Evolutionary conservation across 2,888 invertebrate species (phyloP), one percentile per base, ranked within the genome.

Genomic region (Trilocha varians): DNA sequence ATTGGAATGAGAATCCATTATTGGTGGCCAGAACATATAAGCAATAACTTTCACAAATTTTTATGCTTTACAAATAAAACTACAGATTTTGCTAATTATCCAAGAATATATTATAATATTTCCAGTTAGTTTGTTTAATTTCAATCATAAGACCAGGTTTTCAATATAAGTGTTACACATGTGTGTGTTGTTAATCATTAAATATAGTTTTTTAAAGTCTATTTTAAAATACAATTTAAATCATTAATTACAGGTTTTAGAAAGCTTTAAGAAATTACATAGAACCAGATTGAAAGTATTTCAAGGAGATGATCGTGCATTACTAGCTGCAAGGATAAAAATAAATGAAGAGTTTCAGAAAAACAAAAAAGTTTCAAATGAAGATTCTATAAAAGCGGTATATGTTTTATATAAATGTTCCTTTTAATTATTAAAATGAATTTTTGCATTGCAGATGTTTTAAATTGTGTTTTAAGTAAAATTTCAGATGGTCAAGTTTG

Each of bases 321-420:
- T 94, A 34, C 59, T 65, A 46, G 91, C 88, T 49, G 89, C 89
- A 1, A 87, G 94, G 57, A 54, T 77, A n/a, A 90, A 89, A 79
- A 93, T 95, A 45, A 94, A 95, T 70, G 89, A 91, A 39, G 91
- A 91, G 61, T 95, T 89, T 70, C 87, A 73, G 49, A 92, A 92
- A 68, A 88, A 92, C 65, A 90, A 88, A 64, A 59, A 86, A 59
- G 82, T 92, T 14, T 75, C 75, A 3, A 88, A 93, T 61, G 66
- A 71, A 45, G 77, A 76, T 11, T 79, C 90, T 48, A 90, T 95
- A 43, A 70, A 84, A 62, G 90, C 92, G 76, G 92, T 93, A 80
- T 69, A 67, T 48, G 35, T 39, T 39, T 40, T 40, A 39, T 39
- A 9, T 36, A 34, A 40, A 47, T 49, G 82, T 86, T 43, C 58